Evolutionary conservation across 1,140 invertebrate genomes (phyloP).

Genomic region (Zelostemma sp.): DNA sequence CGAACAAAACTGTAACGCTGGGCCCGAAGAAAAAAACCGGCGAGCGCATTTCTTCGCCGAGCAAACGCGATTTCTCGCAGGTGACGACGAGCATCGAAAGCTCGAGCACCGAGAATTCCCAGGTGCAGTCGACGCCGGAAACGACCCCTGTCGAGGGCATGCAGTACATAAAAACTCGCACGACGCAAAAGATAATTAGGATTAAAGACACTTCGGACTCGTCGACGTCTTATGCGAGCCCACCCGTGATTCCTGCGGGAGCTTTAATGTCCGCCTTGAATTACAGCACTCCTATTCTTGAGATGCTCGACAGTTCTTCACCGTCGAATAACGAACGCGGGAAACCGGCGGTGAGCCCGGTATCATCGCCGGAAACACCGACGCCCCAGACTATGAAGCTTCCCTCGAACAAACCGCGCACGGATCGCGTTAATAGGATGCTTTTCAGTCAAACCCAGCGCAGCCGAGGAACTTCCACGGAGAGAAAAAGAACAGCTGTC

Average conservation of each 20-base stretch:
- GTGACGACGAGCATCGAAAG: constrained; percentile 17
- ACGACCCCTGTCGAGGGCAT: constrained; percentile 25
- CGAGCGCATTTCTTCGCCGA: no score
- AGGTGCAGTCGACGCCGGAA: constrained; percentile 34
- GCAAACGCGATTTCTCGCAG: constrained; percentile 13
- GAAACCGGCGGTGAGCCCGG: constrained; percentile 53
- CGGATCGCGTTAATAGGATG: constrained; percentile 35
- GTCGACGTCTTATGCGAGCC: constrained; percentile 65
- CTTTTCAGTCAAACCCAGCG: constrained; percentile 29
- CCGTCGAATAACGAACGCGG: constrained; percentile 31
- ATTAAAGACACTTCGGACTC: constrained; percentile 58
- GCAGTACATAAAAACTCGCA: constrained; percentile 36
- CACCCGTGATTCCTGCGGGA: constrained; percentile 45
- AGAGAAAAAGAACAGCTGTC: neutral
- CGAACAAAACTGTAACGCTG: constrained; percentile 13
- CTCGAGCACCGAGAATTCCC: constrained; percentile 55
- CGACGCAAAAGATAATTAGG: constrained; percentile 20
- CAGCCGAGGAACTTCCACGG: neutral
- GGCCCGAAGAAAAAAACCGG: constrained; percentile 23
- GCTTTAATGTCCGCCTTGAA: constrained; percentile 26
- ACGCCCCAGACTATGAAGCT: constrained; percentile 61
- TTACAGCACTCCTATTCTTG: constrained; percentile 55
- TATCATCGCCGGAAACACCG: constrained; percentile 66
- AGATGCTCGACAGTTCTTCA: constrained; percentile 56
- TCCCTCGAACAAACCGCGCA: constrained; percentile 57